Evolutionary conservation across 2,113 vertebrate genomes (phyloP), one percentile per base, ranked within the genome.

Genomic region (Corythoichthys haematopterus): DNA sequence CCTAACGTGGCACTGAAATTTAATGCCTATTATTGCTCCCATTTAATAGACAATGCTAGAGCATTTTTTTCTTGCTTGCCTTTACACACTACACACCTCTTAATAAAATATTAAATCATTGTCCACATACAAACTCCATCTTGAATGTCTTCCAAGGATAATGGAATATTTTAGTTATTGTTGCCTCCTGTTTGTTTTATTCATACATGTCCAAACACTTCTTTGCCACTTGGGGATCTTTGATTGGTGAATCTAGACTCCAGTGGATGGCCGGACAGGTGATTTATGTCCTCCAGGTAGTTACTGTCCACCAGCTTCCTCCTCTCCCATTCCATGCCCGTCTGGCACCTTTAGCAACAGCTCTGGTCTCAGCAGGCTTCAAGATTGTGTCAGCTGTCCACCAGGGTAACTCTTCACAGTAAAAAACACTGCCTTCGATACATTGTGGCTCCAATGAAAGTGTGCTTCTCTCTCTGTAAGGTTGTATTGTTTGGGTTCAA

Each of bases 331-430:
- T 2, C 90, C 90, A 15, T 96, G 95, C 65, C 94, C 94, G n/a
- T 51, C 90, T 0, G 93, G 94, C 16, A 94, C 93, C 5, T 95
- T 93, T 84, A 93, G 93, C 81, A 94, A 92, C 57, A 66, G 58
- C 77, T 91, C 79, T 0, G 93, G 94, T 6, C 85, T 95, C 35
- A 85, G 76, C 37, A 79, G 64, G 48, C 72, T 76, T 2, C 79
- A 70, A 28, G 91, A 93, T 66, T 96, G 95, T 78, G 66, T 92
- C 73, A 82, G 71, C 61, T 95, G 95, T 78, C 93, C 92, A 0
- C 91, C 92, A 33, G 94, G 94, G 95, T 96, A 91, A 20, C 4
- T 28, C 9, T 6, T 33, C 12, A 64, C 40, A 15, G 2, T 28
- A 35, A 64, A 45, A 35, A 64, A 4, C 38, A 43, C 16, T 10